Evolutionary conservation across 35 echinoderm and acorn worm genomes (phyloP).

Genomic region (Lytechinus pictus): DNA sequence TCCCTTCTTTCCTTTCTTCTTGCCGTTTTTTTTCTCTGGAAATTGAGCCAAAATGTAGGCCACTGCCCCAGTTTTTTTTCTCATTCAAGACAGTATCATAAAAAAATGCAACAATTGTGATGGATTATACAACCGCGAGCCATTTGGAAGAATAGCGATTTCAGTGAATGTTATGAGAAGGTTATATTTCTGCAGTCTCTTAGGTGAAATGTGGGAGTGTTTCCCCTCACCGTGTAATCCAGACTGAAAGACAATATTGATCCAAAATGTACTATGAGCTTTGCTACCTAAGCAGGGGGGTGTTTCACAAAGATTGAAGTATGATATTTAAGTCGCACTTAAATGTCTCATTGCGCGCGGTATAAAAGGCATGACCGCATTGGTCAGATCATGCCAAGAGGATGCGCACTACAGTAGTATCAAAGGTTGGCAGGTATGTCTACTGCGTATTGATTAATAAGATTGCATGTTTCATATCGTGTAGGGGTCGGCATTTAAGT

Average conservation of each 20-base stretch:
- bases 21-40: neutral
- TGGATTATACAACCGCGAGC: constrained; percentile 9
- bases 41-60: constrained; percentile 18
- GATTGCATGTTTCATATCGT: no score
- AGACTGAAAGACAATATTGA: neutral
- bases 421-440: no score
- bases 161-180: constrained; percentile 11
- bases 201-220: neutral
- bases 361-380: no score
- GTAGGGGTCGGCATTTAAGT: no score
- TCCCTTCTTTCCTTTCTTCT: neutral
- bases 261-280: neutral
- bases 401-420: no score
- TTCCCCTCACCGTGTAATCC: neutral
- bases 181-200: neutral
- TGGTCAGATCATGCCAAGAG: no score
- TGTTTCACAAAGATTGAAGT: no score
- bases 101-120: neutral
- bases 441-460: no score
- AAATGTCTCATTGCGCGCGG: no score
- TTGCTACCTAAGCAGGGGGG: neutral
- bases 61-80: constrained; percentile 8
- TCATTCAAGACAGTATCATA: neutral
- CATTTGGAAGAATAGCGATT: constrained; percentile 3
- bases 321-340: no score